These are phyloP conservation scores for Sinelater perroti DNA, from an alignment of 2,888 invertebrate genomes.

Conservation along the genomic window DNA sequence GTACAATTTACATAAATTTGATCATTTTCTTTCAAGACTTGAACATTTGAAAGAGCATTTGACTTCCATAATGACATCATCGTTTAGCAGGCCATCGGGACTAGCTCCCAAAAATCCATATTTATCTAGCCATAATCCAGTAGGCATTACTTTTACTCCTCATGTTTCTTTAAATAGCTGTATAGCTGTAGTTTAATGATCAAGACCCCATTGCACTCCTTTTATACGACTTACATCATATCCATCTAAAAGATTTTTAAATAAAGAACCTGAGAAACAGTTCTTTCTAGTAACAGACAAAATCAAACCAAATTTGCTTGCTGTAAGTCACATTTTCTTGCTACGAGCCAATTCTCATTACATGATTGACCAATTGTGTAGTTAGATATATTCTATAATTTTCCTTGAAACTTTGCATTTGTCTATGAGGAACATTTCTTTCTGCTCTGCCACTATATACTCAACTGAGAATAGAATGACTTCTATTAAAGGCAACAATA, in stretches of 20 bases:
- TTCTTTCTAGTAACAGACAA: background rate
- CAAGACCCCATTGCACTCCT: background rate
- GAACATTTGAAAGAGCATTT: conserved; percentile 29
- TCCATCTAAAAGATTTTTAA: background rate
- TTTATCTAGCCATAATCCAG: conserved; percentile 21
- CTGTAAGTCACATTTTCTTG: background rate
- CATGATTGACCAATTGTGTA: background rate
- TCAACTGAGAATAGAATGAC: background rate
- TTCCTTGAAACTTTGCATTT: background rate
- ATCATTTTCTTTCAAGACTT: too few relatives aligned
- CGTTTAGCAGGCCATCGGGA: conserved; percentile 21
- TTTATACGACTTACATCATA: background rate
- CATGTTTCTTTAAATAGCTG: background rate
- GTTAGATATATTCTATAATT: background rate
- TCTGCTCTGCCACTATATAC: background rate
- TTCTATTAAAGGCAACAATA: background rate
- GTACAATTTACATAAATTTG: too few relatives aligned
- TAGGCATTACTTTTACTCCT: background rate
- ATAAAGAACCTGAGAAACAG: background rate
- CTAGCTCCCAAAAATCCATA: conserved; percentile 24
- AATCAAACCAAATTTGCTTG: background rate
- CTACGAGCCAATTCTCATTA: background rate
- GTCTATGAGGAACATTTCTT: background rate
- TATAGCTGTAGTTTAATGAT: background rate
- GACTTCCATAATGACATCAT: conserved; percentile 19